Conservation (phyloP, 2,888 invertebrate genomes). For the Heteromyza rotundicornis region DNA sequence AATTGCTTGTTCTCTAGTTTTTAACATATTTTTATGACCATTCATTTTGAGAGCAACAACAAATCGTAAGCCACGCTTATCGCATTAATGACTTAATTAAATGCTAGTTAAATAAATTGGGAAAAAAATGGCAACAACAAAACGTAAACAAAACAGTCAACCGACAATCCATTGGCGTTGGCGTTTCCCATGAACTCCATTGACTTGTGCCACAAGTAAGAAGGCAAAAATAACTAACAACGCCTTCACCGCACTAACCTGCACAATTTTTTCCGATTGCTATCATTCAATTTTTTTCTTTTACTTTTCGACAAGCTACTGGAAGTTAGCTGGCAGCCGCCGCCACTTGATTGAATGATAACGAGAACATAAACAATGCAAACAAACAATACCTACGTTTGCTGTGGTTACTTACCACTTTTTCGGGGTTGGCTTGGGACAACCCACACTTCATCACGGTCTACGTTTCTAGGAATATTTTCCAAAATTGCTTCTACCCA, state of each 20-base stretch:
- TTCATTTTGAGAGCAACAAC: no score
- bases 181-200: conserved; percentile 15
- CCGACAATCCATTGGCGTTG: not conserved
- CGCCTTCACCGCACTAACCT: conserved; percentile 1
- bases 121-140: not conserved
- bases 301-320: conserved; percentile 5
- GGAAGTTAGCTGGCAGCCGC: conserved; percentile 3
- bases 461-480: not conserved
- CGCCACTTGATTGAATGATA: conserved; percentile 9
- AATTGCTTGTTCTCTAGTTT: no score
- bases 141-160: not conserved
- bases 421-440: not conserved
- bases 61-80: conserved; percentile 13
- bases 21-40: no score
- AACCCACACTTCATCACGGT: not conserved
- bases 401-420: no score
- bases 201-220: conserved; percentile 9
- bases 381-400: no score
- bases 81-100: conserved; percentile 16
- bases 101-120: not conserved
- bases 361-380: conserved; percentile 2
- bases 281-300: not conserved
- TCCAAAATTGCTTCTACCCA: not conserved
- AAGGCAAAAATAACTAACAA: not conserved
- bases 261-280: not conserved